Percentiles rank a stretch among this genome's conserved stretches.
These are phyloP conservation scores for Anseranas semipalmata DNA, from an alignment of 2,113 vertebrate genomes.

Conservation along the genomic window DNA sequence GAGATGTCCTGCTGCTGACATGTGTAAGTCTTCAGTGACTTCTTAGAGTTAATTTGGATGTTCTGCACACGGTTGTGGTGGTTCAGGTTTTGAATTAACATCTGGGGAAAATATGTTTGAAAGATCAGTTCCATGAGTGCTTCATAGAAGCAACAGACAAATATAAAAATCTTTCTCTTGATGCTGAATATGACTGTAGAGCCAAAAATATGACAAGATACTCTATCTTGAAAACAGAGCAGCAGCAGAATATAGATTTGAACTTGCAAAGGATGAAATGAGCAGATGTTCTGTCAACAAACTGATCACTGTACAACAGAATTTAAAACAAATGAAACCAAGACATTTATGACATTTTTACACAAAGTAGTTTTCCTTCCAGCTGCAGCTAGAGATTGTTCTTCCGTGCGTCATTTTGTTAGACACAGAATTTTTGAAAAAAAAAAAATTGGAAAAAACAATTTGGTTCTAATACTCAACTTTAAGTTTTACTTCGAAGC, in stretches of 20 bases:
- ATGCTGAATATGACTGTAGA: slow-evolving; percentile 42
- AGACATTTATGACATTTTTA: slow-evolving; percentile 37
- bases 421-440: neutral
- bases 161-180: slow-evolving; percentile 63
- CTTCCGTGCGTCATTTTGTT: neutral
- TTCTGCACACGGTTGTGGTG: slow-evolving; percentile 44
- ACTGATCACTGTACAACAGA: slow-evolving; percentile 33
- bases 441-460: neutral
- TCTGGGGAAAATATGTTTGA: slow-evolving; percentile 42
- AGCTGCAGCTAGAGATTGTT: neutral
- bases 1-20: slow-evolving; percentile 15
- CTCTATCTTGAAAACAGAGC: slow-evolving; percentile 43
- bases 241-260: slow-evolving; percentile 62
- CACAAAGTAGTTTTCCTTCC: neutral
- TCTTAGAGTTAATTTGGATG: slow-evolving; percentile 56
- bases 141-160: slow-evolving; percentile 67
- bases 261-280: slow-evolving; percentile 55
- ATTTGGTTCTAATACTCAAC: neutral
- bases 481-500: neutral
- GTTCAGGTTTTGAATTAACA: slow-evolving; percentile 64
- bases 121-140: slow-evolving; percentile 63
- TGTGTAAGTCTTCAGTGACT: slow-evolving; percentile 33
- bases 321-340: slow-evolving; percentile 30
- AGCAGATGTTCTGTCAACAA: slow-evolving; percentile 67
- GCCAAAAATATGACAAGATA: slow-evolving; percentile 74